Evolutionary conservation across 2,113 vertebrate species (phyloP), one percentile per base, ranked within the genome.

Genomic region (Orycteropus afer): DNA sequence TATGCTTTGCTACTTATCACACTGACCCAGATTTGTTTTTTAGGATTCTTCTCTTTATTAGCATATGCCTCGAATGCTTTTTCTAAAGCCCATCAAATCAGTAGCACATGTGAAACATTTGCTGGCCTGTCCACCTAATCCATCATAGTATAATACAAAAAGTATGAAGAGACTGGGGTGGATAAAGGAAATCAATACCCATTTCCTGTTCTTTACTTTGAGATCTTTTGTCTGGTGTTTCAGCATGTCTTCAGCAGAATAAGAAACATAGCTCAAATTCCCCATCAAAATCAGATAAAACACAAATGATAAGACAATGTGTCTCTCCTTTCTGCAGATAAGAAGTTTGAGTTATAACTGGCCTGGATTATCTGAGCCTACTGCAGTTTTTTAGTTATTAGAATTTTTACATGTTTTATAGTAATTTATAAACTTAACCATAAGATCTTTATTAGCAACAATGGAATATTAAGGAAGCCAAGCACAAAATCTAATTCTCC

Each of bases 211-310:
- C 97, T 84, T 95, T 95, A 93, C 97, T 95, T 97, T 97, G 87
- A 96, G 88, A 95, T 95, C 91, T 78, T 98, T 98, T 97, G 90
- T 97, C 57, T 96, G 84, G 87, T n/a, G n/a, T 97, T 98, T 98
- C 86, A 40, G 96, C 95, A 95, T 76, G 94, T 97, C 90, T 96
- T 97, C 92, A 97, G 87, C 94, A 86, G 93, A 85, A 91, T 93
- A 85, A 96, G 91, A 97, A 97, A 96, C 95, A 93, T 51, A 95
- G 42, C 63, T 93, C 69, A 8, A 45, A 90, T 98, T 97, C 97
- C 92, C 97, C 89, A 69, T 97, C 96, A 97, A 96, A 97, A 88
- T 86, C 93, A 95, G 87, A 78, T 97, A 97, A 97, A 98, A 96
- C 88, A 91, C 42, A 91, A 32, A 89, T 2, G 15, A 95, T 83